A percentile compares a stretch with the other conserved stretches of the same genome.
phyloP scores from a whole-genome alignment of 2,797 vertebrate species.

The Sebastes goodei region DNA sequence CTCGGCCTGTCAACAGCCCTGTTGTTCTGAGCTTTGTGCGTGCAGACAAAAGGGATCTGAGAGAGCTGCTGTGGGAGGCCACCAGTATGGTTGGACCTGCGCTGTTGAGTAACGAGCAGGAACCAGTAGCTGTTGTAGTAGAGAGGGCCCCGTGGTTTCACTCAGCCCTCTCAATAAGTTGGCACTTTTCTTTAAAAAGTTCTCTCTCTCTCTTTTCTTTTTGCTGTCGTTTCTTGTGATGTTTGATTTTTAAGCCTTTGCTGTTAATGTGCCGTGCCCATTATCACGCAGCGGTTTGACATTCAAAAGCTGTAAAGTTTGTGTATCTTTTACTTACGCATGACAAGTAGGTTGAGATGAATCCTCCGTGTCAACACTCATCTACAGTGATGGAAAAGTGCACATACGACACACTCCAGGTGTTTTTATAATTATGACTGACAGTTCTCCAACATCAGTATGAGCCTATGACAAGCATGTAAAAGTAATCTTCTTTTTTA shows the following conservation, averaged over 20 bases:
- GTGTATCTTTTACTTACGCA: constrained; percentile 1
- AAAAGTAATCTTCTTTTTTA: constrained; percentile 18
- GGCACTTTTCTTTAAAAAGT: constrained; percentile 23
- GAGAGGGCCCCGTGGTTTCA: neutral
- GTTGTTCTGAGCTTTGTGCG: constrained; percentile 73
- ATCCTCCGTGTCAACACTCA: constrained; percentile 3
- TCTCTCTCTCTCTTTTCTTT: neutral
- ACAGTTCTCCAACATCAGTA: constrained; percentile 25
- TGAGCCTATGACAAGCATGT: constrained; percentile 21
- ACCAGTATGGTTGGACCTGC: neutral
- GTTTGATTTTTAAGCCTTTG: constrained; percentile 26
- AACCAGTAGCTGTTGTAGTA: constrained; percentile 38
- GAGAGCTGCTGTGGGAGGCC: constrained; percentile 36
- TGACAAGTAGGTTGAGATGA: constrained; percentile 12
- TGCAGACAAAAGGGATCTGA: constrained; percentile 62
- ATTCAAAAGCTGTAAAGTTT: constrained; percentile 42
- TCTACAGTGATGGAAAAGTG: neutral
- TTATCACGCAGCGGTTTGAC: constrained; percentile 4
- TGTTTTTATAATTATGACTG: neutral
- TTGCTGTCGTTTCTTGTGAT: neutral
- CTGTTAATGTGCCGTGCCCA: constrained; percentile 17
- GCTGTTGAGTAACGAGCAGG: constrained; percentile 17
- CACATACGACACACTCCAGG: neutral
- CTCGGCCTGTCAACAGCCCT: constrained; percentile 66
- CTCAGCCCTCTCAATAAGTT: constrained; percentile 13